Evolutionary conservation across 2,113 vertebrate species (phyloP), one percentile per base, ranked within the genome.

Genomic region (Chrysemys picta): DNA sequence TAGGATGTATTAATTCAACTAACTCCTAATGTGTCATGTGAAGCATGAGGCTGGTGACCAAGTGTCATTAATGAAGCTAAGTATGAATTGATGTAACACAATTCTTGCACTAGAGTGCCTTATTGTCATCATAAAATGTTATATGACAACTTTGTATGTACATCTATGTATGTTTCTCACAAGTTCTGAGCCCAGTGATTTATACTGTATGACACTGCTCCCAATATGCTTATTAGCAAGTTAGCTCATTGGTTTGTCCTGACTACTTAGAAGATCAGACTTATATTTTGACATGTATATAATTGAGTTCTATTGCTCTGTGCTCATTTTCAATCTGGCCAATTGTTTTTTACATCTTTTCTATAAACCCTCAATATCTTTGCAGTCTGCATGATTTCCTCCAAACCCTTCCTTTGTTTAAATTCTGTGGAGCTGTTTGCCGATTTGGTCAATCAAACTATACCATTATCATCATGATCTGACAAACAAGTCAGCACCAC

Each of bases 151-250:
- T 0, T 49, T 79, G 1, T 5, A 8, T 13, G 0, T 35, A 8
- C 53, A 1, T 78, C 13, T 16, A 5, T 59, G 6, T 16, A 4
- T 65, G 6, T 47, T 22, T 6, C 35, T 75, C 27, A 19, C 57
- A 42, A 84, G 53, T 85, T 89, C 78, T 86, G 57, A 93, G 89
- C 8, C 38, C 35, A 84, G 47, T 75, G 90, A 88, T 54, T 22
- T 76, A 4, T 45, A 2, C 45, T 94, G 91, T 93, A 22, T 54
- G 57, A 13, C 80, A 17, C 29, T 90, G 3, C 21, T 53, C 3
- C 80, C 24, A 29, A 14, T 81, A 78, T 56, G 14, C 0, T 0
- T 59, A 52, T 82, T 29, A 82, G 1, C 27, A 80, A 52, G 65
- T 72, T 8, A 38, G 65, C 13, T n/a, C n/a, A 21, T 38, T 72